Percentiles rank a stretch among this genome's conserved stretches.
Conservation (phyloP, 2,113 vertebrate genomes). For the Dicerorhinus sumatrensis region DNA sequence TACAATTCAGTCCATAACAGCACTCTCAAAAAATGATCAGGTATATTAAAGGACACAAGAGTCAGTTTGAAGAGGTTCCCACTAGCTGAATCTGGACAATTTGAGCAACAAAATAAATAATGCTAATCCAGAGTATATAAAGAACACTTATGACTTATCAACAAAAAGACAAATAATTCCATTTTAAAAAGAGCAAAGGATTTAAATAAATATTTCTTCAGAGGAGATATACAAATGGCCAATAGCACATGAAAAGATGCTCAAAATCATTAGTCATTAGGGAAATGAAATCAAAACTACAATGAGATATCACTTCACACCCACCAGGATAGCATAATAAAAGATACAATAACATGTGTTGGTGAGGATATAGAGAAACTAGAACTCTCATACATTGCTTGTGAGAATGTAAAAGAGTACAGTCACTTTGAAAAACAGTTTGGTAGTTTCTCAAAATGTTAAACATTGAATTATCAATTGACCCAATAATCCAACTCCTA, state of each 20-base stretch:
- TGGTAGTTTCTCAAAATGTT: not conserved
- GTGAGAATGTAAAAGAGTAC: not conserved
- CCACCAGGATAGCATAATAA: not conserved
- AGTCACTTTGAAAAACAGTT: not conserved
- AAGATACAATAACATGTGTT: not conserved
- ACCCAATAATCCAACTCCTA: not conserved
- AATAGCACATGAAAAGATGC: not conserved
- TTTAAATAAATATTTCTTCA: not conserved
- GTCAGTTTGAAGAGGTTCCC: not conserved
- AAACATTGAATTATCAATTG: not conserved
- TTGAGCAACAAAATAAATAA: not conserved
- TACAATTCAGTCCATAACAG: not conserved
- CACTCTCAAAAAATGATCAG: not conserved
- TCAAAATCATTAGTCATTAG: not conserved
- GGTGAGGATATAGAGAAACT: not conserved
- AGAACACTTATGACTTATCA: not conserved
- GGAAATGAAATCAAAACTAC: not conserved
- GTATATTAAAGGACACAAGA: not conserved
- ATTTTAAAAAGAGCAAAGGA: not conserved
- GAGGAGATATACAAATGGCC: not conserved
- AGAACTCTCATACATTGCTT: not conserved
- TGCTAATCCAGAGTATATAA: not conserved
- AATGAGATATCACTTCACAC: not conserved
- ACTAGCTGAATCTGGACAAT: not conserved
- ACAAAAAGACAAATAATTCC: not conserved